Evolutionary conservation across 2,888 invertebrate genomes (phyloP).

Genomic region (Acleris emargana): DNA sequence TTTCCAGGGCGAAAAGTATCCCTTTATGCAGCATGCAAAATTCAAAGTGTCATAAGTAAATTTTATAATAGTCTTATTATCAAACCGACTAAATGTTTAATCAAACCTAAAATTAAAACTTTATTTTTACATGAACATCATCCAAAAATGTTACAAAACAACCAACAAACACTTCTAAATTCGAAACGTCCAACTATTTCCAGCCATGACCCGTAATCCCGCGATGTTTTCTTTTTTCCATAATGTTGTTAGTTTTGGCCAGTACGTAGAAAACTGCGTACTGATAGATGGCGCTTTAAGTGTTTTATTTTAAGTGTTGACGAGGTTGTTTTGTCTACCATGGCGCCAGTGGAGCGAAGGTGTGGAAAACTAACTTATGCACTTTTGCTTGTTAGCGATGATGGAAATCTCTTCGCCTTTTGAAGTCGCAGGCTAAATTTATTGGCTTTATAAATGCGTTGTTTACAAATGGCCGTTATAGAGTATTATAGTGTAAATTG

Average conservation of each 20-base stretch:
- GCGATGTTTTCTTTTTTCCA: conserved; percentile 59
- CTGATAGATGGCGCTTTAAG: conserved; percentile 69
- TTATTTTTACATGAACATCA: neutral
- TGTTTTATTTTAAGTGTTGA: conserved; percentile 70
- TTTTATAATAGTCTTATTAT: no score
- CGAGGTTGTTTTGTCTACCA: conserved; percentile 66
- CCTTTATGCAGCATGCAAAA: no score
- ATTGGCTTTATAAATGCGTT: conserved; percentile 30
- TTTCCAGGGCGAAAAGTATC: no score
- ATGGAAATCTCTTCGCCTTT: conserved; percentile 44
- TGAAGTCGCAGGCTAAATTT: conserved; percentile 41
- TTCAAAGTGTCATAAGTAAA: no score
- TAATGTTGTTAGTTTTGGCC: conserved; percentile 60
- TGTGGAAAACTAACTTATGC: conserved; percentile 51
- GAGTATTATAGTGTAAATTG: conserved; percentile 32
- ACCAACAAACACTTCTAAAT: conserved; percentile 3
- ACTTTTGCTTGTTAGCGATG: conserved; percentile 41
- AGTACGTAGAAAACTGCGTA: conserved; percentile 43
- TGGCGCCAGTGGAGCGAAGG: conserved; percentile 62
- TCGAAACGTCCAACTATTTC: conserved; percentile 46
- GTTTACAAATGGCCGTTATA: conserved; percentile 30
- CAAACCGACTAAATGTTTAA: neutral
- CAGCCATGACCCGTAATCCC: conserved; percentile 45
- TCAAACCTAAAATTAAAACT: neutral
- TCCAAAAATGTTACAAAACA: conserved; percentile 15